Base-by-base conservation (phyloP, 1,140 invertebrate genomes). In the Berghia stephanieae region DNA sequence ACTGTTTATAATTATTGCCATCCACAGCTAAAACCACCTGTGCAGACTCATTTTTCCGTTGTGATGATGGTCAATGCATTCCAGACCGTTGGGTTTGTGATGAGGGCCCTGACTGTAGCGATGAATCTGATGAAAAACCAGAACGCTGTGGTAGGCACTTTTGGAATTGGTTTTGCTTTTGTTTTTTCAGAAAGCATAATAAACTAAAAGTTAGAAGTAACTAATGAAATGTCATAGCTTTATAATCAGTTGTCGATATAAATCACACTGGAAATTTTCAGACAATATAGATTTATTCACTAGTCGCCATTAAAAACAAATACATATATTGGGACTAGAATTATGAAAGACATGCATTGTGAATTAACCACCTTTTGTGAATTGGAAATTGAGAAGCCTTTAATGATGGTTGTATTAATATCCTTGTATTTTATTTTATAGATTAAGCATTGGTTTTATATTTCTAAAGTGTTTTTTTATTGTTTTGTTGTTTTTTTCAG, bases 101-200 rank as follows among this genome's bases (percentile, higher is more conserved):
- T 76, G 71, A 78, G 0, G 82, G 84, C 24, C 44, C 79, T 60
- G 86, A 87, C 49, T 87, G 86, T 60, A 21, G 18, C 13, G 85
- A 87, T 75, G 86, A 83, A 31, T 89, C 88, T 36, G 89, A 91
- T 84, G 91, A 91, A 73, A n/a, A 63, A 2, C 38, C 49, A 3
- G 49, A 67, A 24, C 5, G 49, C 21, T 80, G 79, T 46, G 49
- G 79, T 80, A 57, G 24, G 78, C 71, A 68, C 2, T 42, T 42
- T 42, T 42, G 40, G 31, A 36, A 16, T 55, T 3, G 44, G 38
- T 40, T 40, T 63, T 67, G 40, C 40, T 24, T 44, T 27, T 36
- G 16, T 24, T 8, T 13, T 8, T 36, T 8, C 8, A 18, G 24
- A 60, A 44, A 36, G 18, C 38, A 31, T 21, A 52, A 16, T 2